Evolutionary conservation across 2,113 vertebrate genomes (phyloP).

Genomic region (Acinonyx jubatus): DNA sequence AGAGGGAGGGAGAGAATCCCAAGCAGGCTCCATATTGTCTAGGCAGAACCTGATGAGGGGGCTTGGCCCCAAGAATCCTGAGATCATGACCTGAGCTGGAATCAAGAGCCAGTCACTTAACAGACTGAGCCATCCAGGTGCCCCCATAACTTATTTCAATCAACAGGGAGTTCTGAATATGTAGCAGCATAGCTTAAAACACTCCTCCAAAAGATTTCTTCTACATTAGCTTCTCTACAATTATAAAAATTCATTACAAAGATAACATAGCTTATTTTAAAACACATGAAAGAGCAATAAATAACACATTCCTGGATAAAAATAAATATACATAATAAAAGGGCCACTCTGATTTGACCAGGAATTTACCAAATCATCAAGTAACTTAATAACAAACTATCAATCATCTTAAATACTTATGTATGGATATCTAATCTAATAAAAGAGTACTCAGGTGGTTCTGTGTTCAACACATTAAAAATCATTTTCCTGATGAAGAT

Average conservation of each 20-base stretch:
- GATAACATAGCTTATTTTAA: not conserved
- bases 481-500: not conserved
- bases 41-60: too few relatives aligned
- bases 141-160: not conserved
- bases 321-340: not conserved
- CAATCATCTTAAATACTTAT: not conserved
- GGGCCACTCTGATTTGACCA: not conserved
- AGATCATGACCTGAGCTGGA: too few relatives aligned
- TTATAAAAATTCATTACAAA: not conserved
- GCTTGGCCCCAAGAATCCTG: too few relatives aligned
- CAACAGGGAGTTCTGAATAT: not conserved
- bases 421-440: constrained; percentile 54
- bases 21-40: too few relatives aligned
- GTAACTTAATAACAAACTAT: not conserved
- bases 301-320: not conserved
- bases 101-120: too few relatives aligned
- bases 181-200: not conserved
- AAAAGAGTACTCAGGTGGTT: constrained; percentile 55
- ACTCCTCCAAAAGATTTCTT: not conserved
- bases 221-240: not conserved
- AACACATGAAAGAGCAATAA: not conserved
- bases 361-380: not conserved
- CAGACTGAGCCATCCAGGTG: too few relatives aligned
- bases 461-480: constrained; percentile 42
- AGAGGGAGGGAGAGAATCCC: too few relatives aligned